These are phyloP conservation scores for Xestia sexstrigata DNA, from an alignment of 2,888 invertebrate species.

Conservation along the genomic window DNA sequence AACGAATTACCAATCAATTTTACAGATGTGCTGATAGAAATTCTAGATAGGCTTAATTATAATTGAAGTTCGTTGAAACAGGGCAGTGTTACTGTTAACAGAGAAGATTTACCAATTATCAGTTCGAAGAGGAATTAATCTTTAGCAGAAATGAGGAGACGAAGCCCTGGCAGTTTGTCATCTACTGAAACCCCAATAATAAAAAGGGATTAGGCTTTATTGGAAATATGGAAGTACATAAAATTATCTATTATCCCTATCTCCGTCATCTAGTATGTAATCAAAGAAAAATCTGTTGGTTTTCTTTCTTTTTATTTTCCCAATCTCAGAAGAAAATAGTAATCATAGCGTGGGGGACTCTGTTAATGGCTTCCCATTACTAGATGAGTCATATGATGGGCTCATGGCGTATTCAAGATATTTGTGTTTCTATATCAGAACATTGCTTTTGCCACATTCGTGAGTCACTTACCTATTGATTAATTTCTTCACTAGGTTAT, in stretches of 20 bases:
- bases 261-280: constrained; percentile 3
- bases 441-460: background rate
- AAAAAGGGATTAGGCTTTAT: background rate
- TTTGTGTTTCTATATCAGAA: constrained; percentile 5
- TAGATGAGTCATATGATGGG: constrained; percentile 23
- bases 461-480: constrained; percentile 28
- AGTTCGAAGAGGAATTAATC: background rate
- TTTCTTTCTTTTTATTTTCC: constrained; percentile 40
- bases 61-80: background rate
- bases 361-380: constrained; percentile 54
- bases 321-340: constrained; percentile 24
- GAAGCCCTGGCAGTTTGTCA: background rate
- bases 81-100: background rate
- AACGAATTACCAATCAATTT: background rate
- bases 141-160: no score
- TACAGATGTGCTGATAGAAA: background rate
- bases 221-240: background rate
- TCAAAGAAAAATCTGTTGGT: constrained; percentile 16
- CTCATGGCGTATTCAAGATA: constrained; percentile 30
- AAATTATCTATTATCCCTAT: background rate
- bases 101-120: no score
- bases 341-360: constrained; percentile 39
- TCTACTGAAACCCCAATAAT: background rate
- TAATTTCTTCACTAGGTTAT: background rate
- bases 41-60: background rate